Base-by-base conservation (phyloP, 2,888 invertebrate genomes). In the Ferdinandea cuprea region DNA sequence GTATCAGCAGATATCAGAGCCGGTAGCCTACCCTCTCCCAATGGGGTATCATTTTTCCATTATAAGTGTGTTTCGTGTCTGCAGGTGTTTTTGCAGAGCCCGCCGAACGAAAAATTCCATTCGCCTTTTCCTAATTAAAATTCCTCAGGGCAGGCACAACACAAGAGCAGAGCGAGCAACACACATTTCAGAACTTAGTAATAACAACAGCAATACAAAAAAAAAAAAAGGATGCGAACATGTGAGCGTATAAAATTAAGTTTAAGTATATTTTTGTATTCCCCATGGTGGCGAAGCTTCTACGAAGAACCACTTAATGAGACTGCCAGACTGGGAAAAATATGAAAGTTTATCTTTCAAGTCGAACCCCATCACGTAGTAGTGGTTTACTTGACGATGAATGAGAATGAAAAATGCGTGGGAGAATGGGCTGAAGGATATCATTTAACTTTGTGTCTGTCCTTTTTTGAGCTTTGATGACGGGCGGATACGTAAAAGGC, bases 291-390 rank as follows among this genome's bases (percentile, higher is more conserved):
- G n/a, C 28, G 21, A 30, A 30, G 42, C 68, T 48, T 72, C 30
- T 21, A 35, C 6, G 17, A 58, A 63, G 72, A 37, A 68, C 65
- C 83, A 68, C 78, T 83, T 83, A 83, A 83, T 83, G 78, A 83
- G 77, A 73, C 83, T 78, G 44, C 35, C 58, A 74, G 63, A 63
- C 68, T 44, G 65, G 63, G 72, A 66, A 77, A 76, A 83, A 83
- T 77, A 78, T 83, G 72, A 83, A 83, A 83, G 78, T 73, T 78
- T 68, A 83, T 73, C 78, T 72, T 77, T 83, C 81, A 77, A 83
- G 66, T 77, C 68, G 72, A 68, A 72, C 71, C 68, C 63, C 63
- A 80, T 80, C 80, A 74, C 63, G 74, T 80, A 48, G 25, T n/a
- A n/a, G n/a, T n/a, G n/a, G n/a, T 25, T 25, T 25, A 25, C 25